Percentiles rank a stretch among this genome's conserved stretches.
phyloP scores from a whole-genome alignment of 2,113 vertebrate species.

The Cyphomyrus discorhynchus region DNA sequence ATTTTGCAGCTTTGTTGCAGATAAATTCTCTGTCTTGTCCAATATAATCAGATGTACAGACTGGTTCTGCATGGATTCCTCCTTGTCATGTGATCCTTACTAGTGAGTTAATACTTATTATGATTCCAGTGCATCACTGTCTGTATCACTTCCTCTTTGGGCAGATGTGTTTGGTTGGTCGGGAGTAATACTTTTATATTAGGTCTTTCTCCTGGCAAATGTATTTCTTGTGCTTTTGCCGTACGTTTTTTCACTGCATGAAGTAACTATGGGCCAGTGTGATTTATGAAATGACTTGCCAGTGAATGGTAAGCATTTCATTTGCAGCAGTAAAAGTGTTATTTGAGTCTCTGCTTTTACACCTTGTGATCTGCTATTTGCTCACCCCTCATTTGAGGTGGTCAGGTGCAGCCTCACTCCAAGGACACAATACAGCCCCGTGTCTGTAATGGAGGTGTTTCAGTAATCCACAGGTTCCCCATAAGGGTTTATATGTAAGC shows the following conservation, averaged over 20 bases:
- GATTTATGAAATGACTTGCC: background rate
- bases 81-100: background rate
- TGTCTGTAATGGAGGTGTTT: background rate
- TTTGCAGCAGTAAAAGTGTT: background rate
- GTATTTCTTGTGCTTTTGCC: background rate
- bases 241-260: background rate
- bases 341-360: background rate
- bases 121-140: background rate
- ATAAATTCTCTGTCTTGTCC: background rate
- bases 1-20: background rate
- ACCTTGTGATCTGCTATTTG: background rate
- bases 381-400: background rate
- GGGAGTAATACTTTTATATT: background rate
- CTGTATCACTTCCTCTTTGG: background rate
- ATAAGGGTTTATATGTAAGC: background rate
- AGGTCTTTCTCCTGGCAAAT: background rate
- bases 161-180: background rate
- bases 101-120: background rate
- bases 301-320: background rate
- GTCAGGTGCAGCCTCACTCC: background rate
- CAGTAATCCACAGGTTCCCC: too few relatives aligned
- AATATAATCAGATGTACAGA: background rate
- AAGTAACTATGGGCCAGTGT: background rate
- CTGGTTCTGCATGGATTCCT: background rate
- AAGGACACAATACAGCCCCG: slow-evolving; percentile 3